Conservation (phyloP, 2,797 vertebrate genomes). For the Semaprochilodus insignis region DNA sequence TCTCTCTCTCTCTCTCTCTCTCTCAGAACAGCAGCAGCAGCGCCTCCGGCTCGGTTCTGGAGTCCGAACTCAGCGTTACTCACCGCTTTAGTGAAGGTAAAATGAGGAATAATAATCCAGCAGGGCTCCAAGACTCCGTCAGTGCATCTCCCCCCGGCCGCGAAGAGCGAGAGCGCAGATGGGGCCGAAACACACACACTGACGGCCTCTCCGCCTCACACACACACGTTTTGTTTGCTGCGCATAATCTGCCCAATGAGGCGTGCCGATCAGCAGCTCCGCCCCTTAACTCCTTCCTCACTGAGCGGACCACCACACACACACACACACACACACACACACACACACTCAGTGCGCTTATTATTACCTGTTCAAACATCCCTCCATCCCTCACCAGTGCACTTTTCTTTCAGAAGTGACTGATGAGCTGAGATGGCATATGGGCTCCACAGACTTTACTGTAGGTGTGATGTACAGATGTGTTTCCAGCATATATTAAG, state of each 20-base stretch:
- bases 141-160: constrained; percentile 79
- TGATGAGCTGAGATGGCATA: not conserved
- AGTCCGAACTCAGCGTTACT: not conserved
- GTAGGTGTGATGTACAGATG: not conserved
- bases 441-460: not conserved
- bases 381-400: not conserved
- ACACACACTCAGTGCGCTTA: not conserved
- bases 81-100: constrained; percentile 23
- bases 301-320: constrained; percentile 60
- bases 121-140: constrained; percentile 63
- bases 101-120: not conserved
- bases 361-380: not conserved
- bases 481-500: too few species aligned
- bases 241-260: constrained; percentile 99
- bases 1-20: not conserved
- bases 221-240: constrained; percentile 99
- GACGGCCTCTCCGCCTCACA: constrained; percentile 81
- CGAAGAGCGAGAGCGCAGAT: constrained; percentile 81
- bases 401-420: not conserved
- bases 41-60: not conserved
- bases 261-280: constrained; percentile 94
- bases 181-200: constrained; percentile 91
- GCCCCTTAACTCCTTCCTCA: constrained; percentile 98
- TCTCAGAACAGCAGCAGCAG: too few species aligned
- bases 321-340: not conserved